These are phyloP conservation scores for Papilio helenus DNA, from an alignment of 1,140 invertebrate species.

Conservation along the genomic window DNA sequence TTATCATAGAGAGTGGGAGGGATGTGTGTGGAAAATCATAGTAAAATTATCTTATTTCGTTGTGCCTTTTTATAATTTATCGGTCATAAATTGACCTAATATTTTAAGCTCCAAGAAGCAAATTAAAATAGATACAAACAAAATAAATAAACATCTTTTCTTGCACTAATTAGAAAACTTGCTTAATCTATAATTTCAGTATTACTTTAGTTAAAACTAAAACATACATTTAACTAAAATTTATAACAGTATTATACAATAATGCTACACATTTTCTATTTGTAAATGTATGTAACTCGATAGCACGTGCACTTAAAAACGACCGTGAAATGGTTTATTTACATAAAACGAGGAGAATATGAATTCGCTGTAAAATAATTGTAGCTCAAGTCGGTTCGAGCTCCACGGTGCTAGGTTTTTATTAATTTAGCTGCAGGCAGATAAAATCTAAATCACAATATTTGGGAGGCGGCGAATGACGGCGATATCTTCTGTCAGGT, in stretches of 20 bases:
- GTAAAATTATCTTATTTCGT: no score
- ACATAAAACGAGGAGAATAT: not conserved
- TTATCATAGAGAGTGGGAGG: no score
- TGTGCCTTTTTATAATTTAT: no score
- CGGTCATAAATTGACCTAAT: no score
- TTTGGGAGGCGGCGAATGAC: conserved; percentile 66
- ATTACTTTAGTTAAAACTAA: not conserved
- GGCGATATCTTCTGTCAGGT: conserved; percentile 64
- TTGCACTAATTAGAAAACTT: no score
- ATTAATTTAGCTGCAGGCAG: conserved; percentile 61
- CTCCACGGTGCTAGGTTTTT: conserved; percentile 39
- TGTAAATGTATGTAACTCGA: not conserved
- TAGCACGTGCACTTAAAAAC: not conserved
- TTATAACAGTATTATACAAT: not conserved
- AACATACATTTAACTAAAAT: not conserved
- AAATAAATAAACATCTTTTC: not conserved
- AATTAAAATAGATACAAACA: no score
- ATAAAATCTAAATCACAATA: conserved; percentile 72
- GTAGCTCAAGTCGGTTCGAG: not conserved
- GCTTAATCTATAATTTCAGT: no score
- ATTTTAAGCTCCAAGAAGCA: no score
- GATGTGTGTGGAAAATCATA: no score
- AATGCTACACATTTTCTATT: not conserved
- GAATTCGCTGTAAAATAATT: not conserved
- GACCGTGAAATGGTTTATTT: not conserved